These are phyloP conservation scores for Elymnias hypermnestra DNA, from an alignment of 1,140 invertebrate species.

Conservation along the genomic window DNA sequence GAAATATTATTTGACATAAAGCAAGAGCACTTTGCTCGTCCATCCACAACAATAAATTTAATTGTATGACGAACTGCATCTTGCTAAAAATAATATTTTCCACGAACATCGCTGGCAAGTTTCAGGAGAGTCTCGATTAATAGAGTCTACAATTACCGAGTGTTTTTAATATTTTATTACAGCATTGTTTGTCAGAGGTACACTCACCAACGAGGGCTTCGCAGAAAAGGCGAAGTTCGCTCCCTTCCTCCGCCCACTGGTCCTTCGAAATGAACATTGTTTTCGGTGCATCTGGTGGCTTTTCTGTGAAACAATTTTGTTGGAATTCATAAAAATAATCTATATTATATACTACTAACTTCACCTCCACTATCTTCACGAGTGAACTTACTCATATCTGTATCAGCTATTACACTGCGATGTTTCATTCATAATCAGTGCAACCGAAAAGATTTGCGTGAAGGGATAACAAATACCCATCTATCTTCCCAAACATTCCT, in stretches of 20 bases:
- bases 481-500: too few species aligned
- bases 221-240: conserved; percentile 81
- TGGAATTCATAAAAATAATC: too few species aligned
- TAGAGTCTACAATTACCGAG: neutral
- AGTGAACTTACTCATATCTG: too few species aligned
- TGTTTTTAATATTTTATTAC: conserved; percentile 7
- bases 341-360: too few species aligned
- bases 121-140: conserved; percentile 7
- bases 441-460: too few species aligned
- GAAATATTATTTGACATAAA: neutral
- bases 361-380: too few species aligned
- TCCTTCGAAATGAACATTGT: conserved; percentile 77
- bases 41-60: neutral
- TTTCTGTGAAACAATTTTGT: conserved; percentile 65
- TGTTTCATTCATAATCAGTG: too few species aligned
- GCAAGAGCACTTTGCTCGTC: neutral
- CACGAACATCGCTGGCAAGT: conserved; percentile 7
- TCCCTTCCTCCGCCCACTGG: conserved; percentile 76
- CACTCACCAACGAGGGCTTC: conserved; percentile 84
- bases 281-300: conserved; percentile 75
- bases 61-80: conserved; percentile 7
- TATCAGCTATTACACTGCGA: too few species aligned
- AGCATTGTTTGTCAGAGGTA: conserved; percentile 7
- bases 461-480: too few species aligned
- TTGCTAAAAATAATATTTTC: conserved; percentile 15